Evolutionary conservation across 1,140 invertebrate genomes (phyloP), one percentile per base, ranked within the genome.

Genomic region (Saxidomus purpurata): DNA sequence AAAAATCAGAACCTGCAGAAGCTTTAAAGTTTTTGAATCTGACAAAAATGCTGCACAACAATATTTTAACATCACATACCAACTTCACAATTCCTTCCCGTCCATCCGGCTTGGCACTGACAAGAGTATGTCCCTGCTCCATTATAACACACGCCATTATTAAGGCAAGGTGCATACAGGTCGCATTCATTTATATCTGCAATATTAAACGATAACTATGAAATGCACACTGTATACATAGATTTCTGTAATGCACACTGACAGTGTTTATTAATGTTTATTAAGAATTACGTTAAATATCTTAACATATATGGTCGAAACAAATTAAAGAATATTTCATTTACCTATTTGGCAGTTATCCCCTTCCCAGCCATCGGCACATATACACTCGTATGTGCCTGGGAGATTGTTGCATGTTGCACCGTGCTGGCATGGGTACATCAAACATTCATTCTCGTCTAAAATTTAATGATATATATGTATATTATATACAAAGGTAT

Each of bases 101-200:
- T 81, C 80, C 80, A 91, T 19, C 90, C 90, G 36, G 83, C 43
- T 8, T 52, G 67, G 92, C 97, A 98, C 36, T 97, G 96, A 92
- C 98, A 98, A 40, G 97, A 97, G 93, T 97, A 99, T 17, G 98
- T 98, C 0, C 98, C 98, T 93, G 98, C 98, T 0, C 98, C 98
- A 93, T 99, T 99, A 0, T 97, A 98, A 95, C 98, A 99, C 36
- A 97, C 97, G 25, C 90, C 91, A 19, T 90, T 89, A 84, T 94
- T 91, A 1, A 89, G 17, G 89, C 93, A 94, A 55, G 93, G 92
- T 17, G 47, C 17, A 69, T 89, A 86, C 17, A 84, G 49, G 17
- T 83, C 22, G 63, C 91, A 92, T 89, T 92, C 91, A 87, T 92
- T 90, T n/a, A 91, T 31, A 90, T 92, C 91, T 92, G 55, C 8